phyloP scores from a whole-genome alignment of 64 coral and sea anemone species.

The Montipora sp. region DNA sequence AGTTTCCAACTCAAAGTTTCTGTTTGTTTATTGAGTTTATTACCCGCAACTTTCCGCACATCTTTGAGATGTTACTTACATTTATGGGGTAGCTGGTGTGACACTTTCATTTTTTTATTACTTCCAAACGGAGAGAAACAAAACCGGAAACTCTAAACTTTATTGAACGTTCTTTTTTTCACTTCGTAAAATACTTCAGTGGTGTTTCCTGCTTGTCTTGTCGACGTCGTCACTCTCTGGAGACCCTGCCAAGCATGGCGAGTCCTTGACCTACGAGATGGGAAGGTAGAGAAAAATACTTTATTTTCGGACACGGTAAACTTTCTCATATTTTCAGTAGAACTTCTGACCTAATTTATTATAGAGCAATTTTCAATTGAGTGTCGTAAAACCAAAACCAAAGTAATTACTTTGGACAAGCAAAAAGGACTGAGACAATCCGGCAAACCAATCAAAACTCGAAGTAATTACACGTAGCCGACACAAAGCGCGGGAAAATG shows the following conservation, averaged over 20 bases:
- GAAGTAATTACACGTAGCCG: no score
- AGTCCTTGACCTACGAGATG: conserved; percentile 4
- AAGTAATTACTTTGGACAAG: no score
- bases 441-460: no score
- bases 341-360: not conserved
- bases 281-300: not conserved
- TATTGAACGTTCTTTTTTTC: not conserved
- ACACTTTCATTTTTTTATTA: not conserved
- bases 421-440: no score
- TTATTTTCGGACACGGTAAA: not conserved
- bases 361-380: not conserved
- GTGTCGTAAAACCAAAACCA: no score
- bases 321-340: not conserved
- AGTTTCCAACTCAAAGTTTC: not conserved
- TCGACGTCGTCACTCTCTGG: not conserved
- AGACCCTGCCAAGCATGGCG: conserved; percentile 11
- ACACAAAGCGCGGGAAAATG: no score
- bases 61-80: not conserved
- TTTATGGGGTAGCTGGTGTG: not conserved
- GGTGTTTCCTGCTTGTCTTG: not conserved
- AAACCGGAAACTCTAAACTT: not conserved
- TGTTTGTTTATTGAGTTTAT: not conserved
- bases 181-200: not conserved
- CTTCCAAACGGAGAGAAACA: not conserved
- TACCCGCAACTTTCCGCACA: not conserved